A percentile compares a stretch with the other conserved stretches of the same genome.
Conservation (phyloP, 2,888 invertebrate genomes). For the Dryocosmus kuriphilus region DNA sequence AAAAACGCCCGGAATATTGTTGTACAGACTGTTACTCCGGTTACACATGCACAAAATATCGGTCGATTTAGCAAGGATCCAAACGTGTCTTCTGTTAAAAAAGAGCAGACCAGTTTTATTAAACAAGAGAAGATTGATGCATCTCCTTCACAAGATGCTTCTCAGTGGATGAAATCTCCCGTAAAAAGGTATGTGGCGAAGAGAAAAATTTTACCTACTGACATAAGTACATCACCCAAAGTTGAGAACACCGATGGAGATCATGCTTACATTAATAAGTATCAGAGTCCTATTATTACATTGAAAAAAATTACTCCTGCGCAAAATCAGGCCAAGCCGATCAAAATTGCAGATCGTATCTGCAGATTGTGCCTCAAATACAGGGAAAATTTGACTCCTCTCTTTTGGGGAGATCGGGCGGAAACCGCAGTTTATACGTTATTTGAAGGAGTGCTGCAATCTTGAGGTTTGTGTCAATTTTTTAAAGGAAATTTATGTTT, state of each 20-base stretch:
- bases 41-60: not conserved
- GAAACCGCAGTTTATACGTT: not conserved
- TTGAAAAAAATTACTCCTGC: not conserved
- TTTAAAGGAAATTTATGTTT: not conserved
- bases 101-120: not conserved
- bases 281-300: slow-evolving; percentile 26
- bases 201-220: not conserved
- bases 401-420: slow-evolving; percentile 2
- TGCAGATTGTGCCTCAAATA: slow-evolving; percentile 23
- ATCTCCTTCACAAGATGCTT: not conserved
- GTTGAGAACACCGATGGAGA: not conserved
- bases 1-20: not conserved
- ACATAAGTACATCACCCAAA: not conserved
- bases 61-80: not conserved
- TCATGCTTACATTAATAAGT: slow-evolving; percentile 22
- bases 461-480: not conserved
- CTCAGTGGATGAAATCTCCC: slow-evolving; percentile 12
- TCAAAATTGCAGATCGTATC: slow-evolving; percentile 14
- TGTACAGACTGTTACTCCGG: not conserved
- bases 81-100: not conserved
- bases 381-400: slow-evolving; percentile 12
- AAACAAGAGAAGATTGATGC: not conserved
- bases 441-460: slow-evolving; percentile 13
- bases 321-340: not conserved
- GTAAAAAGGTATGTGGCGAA: slow-evolving; percentile 14